A percentile compares a stretch with the other conserved stretches of the same genome.
Evolutionary conservation across 2,797 vertebrate species (phyloP).

Genomic region (Orestias chungarensis): DNA sequence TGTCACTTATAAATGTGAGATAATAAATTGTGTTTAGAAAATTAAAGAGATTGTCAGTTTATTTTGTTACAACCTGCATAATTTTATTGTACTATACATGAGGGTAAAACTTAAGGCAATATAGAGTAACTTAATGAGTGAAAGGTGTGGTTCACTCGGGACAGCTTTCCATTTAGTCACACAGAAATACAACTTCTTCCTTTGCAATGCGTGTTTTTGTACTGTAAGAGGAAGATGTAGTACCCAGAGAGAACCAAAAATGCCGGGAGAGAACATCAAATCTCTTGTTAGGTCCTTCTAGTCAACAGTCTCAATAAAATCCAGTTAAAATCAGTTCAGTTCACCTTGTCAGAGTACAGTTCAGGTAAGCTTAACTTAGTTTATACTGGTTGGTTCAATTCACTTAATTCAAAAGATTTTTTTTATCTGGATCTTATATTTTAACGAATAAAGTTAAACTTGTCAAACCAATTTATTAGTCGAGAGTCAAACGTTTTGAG

Average conservation of each 20-base stretch:
- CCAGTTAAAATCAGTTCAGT: no score
- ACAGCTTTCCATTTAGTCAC: not conserved
- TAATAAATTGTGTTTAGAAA: slow-evolving; percentile 28
- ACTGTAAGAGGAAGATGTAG: not conserved
- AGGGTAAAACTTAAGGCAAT: not conserved
- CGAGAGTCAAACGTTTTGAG: no score
- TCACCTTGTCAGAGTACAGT: no score
- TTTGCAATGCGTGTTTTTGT: not conserved
- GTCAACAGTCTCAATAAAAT: no score
- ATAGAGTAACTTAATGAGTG: not conserved
- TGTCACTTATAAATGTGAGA: slow-evolving; percentile 7
- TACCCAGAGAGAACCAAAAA: not conserved
- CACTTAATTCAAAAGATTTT: no score
- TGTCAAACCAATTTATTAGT: no score
- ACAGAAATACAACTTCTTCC: not conserved
- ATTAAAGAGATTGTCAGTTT: not conserved
- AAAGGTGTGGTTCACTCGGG: no score
- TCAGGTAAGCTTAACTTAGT: no score
- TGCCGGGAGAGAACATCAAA: not conserved
- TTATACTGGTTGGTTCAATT: no score
- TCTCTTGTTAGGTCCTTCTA: no score
- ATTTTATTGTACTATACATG: slow-evolving; percentile 1
- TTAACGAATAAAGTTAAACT: no score
- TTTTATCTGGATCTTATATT: no score
- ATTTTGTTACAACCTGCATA: not conserved